Evolutionary conservation across 1,140 invertebrate genomes (phyloP).

Genomic region (Drosophila kikkawai): DNA sequence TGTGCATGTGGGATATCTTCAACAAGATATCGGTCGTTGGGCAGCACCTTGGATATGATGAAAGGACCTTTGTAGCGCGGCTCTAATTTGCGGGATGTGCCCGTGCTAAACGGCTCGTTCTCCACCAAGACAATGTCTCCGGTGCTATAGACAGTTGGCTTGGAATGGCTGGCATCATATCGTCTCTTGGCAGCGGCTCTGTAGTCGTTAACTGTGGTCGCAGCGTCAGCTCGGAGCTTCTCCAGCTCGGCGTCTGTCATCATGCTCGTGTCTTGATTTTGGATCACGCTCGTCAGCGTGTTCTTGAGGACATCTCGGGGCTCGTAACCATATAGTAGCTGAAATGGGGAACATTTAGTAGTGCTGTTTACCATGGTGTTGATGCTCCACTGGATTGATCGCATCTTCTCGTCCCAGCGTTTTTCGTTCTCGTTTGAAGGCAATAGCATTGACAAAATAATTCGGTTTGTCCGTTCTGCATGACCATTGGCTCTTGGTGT

Average conservation of each 20-base stretch:
- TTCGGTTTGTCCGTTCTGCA: too few relatives aligned
- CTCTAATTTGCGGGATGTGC: conserved; percentile 28
- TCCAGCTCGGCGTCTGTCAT: background rate
- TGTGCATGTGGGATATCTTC: background rate
- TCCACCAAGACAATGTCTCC: conserved; percentile 20
- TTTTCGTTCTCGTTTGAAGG: background rate
- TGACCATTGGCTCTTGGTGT: too few relatives aligned
- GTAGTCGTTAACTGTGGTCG: background rate
- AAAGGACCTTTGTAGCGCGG: background rate
- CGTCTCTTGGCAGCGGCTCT: conserved; percentile 19
- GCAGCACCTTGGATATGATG: background rate
- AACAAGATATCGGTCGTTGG: background rate
- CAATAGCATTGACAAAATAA: too few relatives aligned
- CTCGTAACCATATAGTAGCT: background rate
- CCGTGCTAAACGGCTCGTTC: conserved; percentile 17
- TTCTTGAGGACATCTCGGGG: conserved; percentile 1
- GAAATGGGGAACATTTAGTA: background rate
- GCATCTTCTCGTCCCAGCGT: background rate
- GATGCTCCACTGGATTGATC: background rate
- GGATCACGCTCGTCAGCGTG: background rate
- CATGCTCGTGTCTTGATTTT: too few relatives aligned
- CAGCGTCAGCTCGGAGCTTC: conserved; percentile 1
- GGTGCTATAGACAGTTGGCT: background rate
- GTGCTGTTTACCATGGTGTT: background rate
- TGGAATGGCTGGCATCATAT: background rate